A percentile compares a stretch with the other conserved stretches of the same genome.
These are phyloP conservation scores for Mirounga angustirostris DNA, from an alignment of 2,113 vertebrate species.

Conservation along the genomic window DNA sequence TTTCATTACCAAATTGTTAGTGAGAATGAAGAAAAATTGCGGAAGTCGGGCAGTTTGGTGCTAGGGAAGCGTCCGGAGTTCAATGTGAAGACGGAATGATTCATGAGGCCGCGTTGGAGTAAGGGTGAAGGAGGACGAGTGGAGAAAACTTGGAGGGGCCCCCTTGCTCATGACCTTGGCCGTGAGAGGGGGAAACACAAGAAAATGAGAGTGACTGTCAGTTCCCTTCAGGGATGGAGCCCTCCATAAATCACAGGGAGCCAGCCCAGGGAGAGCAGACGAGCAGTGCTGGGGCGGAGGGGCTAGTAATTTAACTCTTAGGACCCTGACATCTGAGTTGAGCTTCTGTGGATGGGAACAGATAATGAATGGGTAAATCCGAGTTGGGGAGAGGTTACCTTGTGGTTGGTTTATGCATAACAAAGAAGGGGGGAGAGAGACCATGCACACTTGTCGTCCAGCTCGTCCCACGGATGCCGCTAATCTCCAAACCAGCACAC, in stretches of 20 bases:
- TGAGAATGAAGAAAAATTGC: constrained; percentile 99
- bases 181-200: constrained; percentile 86
- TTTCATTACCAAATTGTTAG: constrained; percentile 99
- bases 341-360: background rate
- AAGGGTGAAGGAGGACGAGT: constrained; percentile 91
- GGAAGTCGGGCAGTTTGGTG: constrained; percentile 95
- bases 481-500: constrained; percentile 74
- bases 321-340: constrained; percentile 76
- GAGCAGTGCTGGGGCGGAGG: constrained; percentile 29
- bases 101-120: constrained; percentile 93
- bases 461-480: constrained; percentile 59
- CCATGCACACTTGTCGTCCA: constrained; percentile 64
- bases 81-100: constrained; percentile 99
- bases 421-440: constrained; percentile 58
- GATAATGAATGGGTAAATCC: rapidly evolving
- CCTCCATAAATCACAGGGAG: constrained; percentile 93
- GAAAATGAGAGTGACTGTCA: constrained; percentile 97
- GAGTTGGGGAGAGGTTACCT: background rate
- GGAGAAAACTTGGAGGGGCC: constrained; percentile 91
- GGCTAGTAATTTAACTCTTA: constrained; percentile 87
- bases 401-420: constrained; percentile 74
- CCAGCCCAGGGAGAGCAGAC: constrained; percentile 81
- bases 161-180: constrained; percentile 95
- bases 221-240: constrained; percentile 92
- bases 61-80: constrained; percentile 95